Evolutionary conservation across 2,113 vertebrate genomes (phyloP).

Genomic region (Colossoma macropomum): DNA sequence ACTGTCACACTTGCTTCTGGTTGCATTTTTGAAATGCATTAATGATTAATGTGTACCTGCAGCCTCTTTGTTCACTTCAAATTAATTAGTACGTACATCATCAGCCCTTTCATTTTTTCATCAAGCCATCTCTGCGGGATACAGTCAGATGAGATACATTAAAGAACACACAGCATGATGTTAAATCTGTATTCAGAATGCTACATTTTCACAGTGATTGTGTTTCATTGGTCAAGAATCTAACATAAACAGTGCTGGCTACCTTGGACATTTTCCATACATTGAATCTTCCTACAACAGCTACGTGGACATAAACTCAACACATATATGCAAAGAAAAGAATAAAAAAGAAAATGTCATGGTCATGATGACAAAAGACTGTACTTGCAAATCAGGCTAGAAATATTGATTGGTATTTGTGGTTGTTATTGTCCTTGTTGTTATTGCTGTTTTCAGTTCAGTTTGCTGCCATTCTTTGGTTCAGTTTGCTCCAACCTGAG

Average conservation of each 20-base stretch:
- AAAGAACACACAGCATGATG: neutral
- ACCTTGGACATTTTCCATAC: constrained; percentile 10
- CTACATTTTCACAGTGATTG: constrained; percentile 11
- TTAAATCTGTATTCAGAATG: constrained; percentile 13
- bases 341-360: neutral
- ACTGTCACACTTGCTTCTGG: neutral
- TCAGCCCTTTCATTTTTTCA: neutral
- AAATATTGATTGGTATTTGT: constrained; percentile 24
- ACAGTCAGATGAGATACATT: neutral
- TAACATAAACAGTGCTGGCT: neutral
- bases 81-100: neutral
- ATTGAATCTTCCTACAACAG: constrained; percentile 19
- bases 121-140: neutral
- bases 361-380: constrained; percentile 4
- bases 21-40: neutral
- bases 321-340: constrained; percentile 43
- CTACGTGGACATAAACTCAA: constrained; percentile 23
- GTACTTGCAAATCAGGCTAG: constrained; percentile 26
- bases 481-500: constrained; percentile 28
- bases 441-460: constrained; percentile 33
- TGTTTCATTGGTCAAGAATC: neutral
- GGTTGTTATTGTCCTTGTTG: constrained; percentile 26
- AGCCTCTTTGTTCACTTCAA: constrained; percentile 1
- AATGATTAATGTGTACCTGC: neutral
- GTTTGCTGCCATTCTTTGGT: constrained; percentile 19